A percentile compares a stretch with the other conserved stretches of the same genome.
phyloP scores from a whole-genome alignment of 1,140 invertebrate species.

The Macrosteles quadrilineatus region DNA sequence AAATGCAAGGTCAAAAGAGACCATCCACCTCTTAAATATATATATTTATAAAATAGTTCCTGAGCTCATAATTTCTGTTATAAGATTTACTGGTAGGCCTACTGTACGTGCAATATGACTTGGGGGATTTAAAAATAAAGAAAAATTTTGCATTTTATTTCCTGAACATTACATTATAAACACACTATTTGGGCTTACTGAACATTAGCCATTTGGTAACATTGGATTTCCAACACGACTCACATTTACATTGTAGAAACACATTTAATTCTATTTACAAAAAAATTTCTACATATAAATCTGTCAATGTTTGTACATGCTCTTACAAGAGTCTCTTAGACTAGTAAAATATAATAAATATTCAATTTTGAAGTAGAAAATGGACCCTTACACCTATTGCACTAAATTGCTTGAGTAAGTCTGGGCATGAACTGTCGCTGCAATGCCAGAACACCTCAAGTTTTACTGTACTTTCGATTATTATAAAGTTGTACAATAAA shows the following conservation, averaged over 20 bases:
- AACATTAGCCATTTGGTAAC: background rate
- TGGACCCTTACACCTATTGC: slow-evolving; percentile 3
- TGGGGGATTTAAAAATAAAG: too few relatives aligned
- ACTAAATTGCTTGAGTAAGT: background rate
- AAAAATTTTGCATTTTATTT: slow-evolving; percentile 6
- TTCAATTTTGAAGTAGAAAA: background rate
- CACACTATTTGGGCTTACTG: slow-evolving; percentile 1
- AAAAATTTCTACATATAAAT: background rate
- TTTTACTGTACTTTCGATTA: background rate
- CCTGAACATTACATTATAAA: slow-evolving; percentile 13
- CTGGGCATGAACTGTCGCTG: background rate
- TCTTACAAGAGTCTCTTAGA: background rate
- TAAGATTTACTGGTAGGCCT: too few relatives aligned
- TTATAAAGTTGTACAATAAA: background rate
- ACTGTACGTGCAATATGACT: too few relatives aligned
- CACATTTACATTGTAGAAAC: background rate
- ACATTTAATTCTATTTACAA: background rate
- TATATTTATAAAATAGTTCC: too few relatives aligned
- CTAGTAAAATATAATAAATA: background rate
- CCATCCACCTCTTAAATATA: too few relatives aligned
- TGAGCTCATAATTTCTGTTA: too few relatives aligned
- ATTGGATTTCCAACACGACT: background rate
- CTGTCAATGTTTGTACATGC: background rate
- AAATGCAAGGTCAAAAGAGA: too few relatives aligned
- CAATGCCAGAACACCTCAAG: background rate